phyloP scores from a whole-genome alignment of 2,113 vertebrate species.

The Bos indicus region DNA sequence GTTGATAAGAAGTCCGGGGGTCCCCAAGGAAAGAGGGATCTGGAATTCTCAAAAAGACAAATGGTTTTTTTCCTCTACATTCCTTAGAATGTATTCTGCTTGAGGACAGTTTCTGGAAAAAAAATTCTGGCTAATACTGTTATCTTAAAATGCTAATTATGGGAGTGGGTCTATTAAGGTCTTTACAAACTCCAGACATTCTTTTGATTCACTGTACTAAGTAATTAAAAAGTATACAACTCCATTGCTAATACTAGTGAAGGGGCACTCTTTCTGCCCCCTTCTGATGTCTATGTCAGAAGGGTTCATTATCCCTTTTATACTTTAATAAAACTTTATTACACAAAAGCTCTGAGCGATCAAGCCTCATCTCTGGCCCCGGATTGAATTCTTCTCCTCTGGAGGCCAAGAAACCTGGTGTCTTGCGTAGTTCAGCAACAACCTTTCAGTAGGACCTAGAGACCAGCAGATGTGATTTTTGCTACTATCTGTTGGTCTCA shows the following conservation, averaged over 20 bases:
- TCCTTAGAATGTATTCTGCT: background rate
- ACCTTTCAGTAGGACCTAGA: constrained; percentile 80
- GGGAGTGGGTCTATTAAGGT: background rate
- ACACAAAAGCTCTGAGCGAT: background rate
- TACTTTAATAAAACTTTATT: background rate
- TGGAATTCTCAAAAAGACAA: background rate
- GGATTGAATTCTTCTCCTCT: background rate
- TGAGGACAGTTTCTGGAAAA: background rate
- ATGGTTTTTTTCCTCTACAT: background rate
- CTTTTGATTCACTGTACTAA: background rate
- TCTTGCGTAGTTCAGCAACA: background rate
- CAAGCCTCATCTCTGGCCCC: rapidly evolving
- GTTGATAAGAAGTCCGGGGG: background rate
- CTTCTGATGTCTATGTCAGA: background rate
- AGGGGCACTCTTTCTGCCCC: background rate
- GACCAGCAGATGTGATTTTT: constrained; percentile 89
- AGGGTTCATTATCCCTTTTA: background rate
- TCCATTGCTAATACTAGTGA: background rate
- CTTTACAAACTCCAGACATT: background rate
- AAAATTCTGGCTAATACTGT: background rate
- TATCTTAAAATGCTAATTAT: background rate
- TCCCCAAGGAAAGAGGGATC: background rate
- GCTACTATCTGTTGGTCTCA: constrained; percentile 83
- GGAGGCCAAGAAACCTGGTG: background rate
- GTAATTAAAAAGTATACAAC: background rate